Evolutionary conservation across 2,797 vertebrate genomes (phyloP).

Genomic region (Arnoldichthys spilopterus): DNA sequence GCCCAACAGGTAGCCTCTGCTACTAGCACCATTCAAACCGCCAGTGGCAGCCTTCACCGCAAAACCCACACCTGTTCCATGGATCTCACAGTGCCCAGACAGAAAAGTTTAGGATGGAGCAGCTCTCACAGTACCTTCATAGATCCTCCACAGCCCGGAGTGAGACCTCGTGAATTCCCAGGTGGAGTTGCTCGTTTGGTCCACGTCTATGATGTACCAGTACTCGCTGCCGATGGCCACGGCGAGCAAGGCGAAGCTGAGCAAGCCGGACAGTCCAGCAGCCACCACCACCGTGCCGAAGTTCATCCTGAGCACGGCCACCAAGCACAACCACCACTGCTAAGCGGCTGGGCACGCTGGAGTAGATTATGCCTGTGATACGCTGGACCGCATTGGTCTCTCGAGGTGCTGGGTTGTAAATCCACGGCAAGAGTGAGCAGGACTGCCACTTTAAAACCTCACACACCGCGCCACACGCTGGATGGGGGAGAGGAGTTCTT

Average conservation of each 20-base stretch:
- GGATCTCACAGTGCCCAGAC: neutral
- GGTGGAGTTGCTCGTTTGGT: conserved; percentile 67
- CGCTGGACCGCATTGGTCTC: neutral
- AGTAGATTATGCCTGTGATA: neutral
- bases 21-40: too few relatives aligned
- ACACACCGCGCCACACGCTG: neutral
- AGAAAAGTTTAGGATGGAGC: neutral
- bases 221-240: conserved; percentile 81
- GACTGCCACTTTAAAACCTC: neutral
- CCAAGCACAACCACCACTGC: neutral
- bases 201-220: conserved; percentile 85
- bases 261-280: conserved; percentile 73
- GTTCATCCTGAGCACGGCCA: conserved; percentile 27
- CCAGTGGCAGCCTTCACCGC: too few relatives aligned
- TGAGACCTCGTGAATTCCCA: conserved; percentile 76
- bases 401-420: neutral
- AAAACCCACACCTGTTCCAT: too few relatives aligned
- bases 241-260: conserved; percentile 79
- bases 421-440: neutral
- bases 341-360: neutral
- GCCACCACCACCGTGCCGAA: conserved; percentile 70
- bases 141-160: conserved; percentile 83
- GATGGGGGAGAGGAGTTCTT: neutral
- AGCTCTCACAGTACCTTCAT: conserved; percentile 75
- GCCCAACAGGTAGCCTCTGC: too few relatives aligned